A percentile compares a stretch with the other conserved stretches of the same genome.
Conservation (phyloP, 1,140 invertebrate species). For the Pachypsylla venusta region DNA sequence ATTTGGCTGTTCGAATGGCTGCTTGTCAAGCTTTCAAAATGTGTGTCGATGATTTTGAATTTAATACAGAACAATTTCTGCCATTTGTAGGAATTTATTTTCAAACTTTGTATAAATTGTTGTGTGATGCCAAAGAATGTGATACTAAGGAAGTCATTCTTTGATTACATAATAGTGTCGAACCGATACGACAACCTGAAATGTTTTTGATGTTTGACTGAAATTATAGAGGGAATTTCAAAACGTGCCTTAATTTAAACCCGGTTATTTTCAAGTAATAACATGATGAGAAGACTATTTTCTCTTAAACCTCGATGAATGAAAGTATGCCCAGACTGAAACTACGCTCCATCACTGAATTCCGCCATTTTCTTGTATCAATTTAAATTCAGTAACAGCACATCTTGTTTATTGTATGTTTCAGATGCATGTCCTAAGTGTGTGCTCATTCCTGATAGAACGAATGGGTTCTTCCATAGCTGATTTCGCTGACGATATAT, state of each 20-base stretch:
- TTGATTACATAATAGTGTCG: background rate
- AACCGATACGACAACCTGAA: background rate
- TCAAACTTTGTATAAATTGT: conserved; percentile 58
- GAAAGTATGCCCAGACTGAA: too few species aligned
- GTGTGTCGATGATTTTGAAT: conserved; percentile 84
- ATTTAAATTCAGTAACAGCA: too few species aligned
- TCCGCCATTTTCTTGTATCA: too few species aligned
- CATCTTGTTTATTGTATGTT: too few species aligned
- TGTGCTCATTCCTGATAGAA: conserved; percentile 79
- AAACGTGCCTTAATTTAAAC: too few species aligned
- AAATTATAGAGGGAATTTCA: too few species aligned
- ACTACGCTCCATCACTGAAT: too few species aligned
- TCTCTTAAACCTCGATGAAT: too few species aligned
- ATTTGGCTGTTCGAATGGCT: conserved; percentile 37
- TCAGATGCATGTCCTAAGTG: conserved; percentile 77
- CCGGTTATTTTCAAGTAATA: too few species aligned
- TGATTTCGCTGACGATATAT: conserved; percentile 50
- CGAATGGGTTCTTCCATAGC: conserved; percentile 57
- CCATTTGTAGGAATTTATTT: conserved; percentile 65
- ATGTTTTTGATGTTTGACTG: too few species aligned
- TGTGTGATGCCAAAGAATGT: conserved; percentile 78
- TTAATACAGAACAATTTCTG: conserved; percentile 67
- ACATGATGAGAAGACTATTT: too few species aligned
- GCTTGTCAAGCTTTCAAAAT: conserved; percentile 58
- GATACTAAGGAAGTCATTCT: conserved; percentile 64